phyloP scores from a whole-genome alignment of 2,888 invertebrate species.

The Formica aserva region DNA sequence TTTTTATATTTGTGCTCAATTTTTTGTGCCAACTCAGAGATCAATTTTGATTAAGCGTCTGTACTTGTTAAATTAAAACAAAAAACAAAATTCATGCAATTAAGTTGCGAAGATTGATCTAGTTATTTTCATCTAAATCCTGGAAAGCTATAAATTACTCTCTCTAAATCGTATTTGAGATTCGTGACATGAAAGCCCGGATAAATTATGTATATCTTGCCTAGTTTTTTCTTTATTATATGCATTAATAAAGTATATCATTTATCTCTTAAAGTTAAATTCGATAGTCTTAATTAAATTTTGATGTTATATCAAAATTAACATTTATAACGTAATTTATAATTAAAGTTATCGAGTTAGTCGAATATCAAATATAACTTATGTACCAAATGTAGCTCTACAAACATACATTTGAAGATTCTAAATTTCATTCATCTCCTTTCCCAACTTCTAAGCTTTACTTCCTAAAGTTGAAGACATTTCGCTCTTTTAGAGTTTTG shows the following conservation, averaged over 20 bases:
- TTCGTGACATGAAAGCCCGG: not conserved
- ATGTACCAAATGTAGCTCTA: not conserved
- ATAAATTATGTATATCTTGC: not conserved
- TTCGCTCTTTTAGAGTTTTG: not conserved
- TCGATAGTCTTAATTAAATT: not conserved
- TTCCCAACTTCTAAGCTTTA: not conserved
- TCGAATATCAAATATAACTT: not conserved
- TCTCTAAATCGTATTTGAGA: not conserved
- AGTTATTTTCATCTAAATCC: not conserved
- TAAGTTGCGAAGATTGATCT: not conserved
- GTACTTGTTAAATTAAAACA: not conserved
- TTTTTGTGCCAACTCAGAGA: not conserved
- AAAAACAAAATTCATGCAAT: not conserved
- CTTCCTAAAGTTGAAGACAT: slow-evolving; percentile 1
- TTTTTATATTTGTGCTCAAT: not conserved
- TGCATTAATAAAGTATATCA: not conserved
- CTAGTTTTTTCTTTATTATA: not conserved
- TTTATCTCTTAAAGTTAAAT: not conserved
- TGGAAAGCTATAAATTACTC: not conserved
- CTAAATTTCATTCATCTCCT: not conserved
- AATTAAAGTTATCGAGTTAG: not conserved
- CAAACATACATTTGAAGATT: not conserved
- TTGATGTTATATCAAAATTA: not conserved
- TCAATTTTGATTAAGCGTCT: not conserved
- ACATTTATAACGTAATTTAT: not conserved